A percentile compares a stretch with the other conserved stretches of the same genome.
These are phyloP conservation scores for Epicauta chinensis DNA, from an alignment of 1,140 invertebrate species.

Conservation along the genomic window DNA sequence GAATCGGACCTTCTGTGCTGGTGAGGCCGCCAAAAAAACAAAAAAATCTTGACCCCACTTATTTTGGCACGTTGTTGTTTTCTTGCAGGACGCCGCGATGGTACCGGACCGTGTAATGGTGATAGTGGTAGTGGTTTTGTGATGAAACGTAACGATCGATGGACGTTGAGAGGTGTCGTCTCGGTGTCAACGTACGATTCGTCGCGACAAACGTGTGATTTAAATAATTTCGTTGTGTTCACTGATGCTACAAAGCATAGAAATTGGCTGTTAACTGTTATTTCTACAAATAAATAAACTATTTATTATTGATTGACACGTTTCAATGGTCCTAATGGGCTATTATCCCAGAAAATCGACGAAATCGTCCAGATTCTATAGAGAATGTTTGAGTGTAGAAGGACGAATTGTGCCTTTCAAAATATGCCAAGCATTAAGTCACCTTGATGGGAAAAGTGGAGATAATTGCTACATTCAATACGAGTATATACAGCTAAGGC, in stretches of 20 bases:
- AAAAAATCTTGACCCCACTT: too few relatives aligned
- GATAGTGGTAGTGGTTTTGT: slow-evolving; percentile 38
- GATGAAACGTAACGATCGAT: slow-evolving; percentile 35
- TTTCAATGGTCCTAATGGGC: background rate
- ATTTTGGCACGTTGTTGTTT: slow-evolving; percentile 10
- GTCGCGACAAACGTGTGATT: slow-evolving; percentile 42
- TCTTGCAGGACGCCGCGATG: slow-evolving; percentile 29
- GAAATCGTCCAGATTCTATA: too few relatives aligned
- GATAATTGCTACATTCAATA: too few relatives aligned
- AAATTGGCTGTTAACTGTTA: slow-evolving; percentile 42
- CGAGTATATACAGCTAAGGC: too few relatives aligned
- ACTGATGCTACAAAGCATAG: slow-evolving; percentile 47
- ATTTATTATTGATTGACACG: background rate
- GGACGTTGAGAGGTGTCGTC: slow-evolving; percentile 48
- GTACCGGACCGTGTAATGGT: slow-evolving; percentile 37
- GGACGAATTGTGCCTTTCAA: too few relatives aligned
- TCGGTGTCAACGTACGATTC: slow-evolving; percentile 40
- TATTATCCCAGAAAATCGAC: too few relatives aligned
- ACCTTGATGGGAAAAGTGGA: too few relatives aligned
- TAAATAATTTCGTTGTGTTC: slow-evolving; percentile 48
- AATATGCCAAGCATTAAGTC: too few relatives aligned
- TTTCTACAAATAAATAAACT: background rate
- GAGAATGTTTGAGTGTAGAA: too few relatives aligned
- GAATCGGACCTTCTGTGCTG: slow-evolving; percentile 52
- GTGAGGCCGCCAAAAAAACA: slow-evolving; percentile 33